Evolutionary conservation across 2,888 invertebrate species (phyloP).

Genomic region (Amiota mariae): DNA sequence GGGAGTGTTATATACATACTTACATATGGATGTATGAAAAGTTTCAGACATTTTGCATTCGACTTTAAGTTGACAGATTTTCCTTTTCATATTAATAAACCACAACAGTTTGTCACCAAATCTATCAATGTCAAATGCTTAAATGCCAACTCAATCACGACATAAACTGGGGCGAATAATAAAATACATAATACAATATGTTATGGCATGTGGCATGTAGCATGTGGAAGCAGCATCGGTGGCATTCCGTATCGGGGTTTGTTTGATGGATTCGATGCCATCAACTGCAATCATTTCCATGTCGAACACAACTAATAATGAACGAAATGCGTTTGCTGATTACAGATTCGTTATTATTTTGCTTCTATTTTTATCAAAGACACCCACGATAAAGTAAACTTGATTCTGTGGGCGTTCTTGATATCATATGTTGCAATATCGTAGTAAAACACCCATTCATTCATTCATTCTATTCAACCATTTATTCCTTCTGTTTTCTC

Average conservation of each 20-base stretch:
- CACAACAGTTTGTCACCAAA: slow-evolving; percentile 68
- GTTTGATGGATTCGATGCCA: slow-evolving; percentile 54
- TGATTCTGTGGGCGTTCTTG: slow-evolving; percentile 12
- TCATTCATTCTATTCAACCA: not conserved
- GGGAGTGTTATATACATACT: too few species aligned
- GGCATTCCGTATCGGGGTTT: slow-evolving; percentile 44
- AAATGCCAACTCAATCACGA: slow-evolving; percentile 46
- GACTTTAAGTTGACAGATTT: too few species aligned
- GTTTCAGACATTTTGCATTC: too few species aligned
- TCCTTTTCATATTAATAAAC: slow-evolving; percentile 55
- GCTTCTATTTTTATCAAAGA: not conserved
- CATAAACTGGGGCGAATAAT: not conserved
- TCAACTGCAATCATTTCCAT: slow-evolving; percentile 59
- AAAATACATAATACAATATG: too few species aligned
- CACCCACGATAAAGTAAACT: not conserved
- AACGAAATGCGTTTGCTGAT: slow-evolving; percentile 30
- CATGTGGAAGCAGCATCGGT: not conserved
- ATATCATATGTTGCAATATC: not conserved
- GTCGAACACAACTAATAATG: slow-evolving; percentile 50
- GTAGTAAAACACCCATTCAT: not conserved
- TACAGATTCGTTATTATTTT: slow-evolving; percentile 4
- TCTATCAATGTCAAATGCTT: slow-evolving; percentile 62
- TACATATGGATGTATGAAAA: too few species aligned
- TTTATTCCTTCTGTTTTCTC: not conserved
- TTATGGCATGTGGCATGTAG: not conserved